Percentiles rank a stretch among this genome's conserved stretches.
Conservation (phyloP, 2,797 vertebrate genomes). For the Coendou prehensilis region DNA sequence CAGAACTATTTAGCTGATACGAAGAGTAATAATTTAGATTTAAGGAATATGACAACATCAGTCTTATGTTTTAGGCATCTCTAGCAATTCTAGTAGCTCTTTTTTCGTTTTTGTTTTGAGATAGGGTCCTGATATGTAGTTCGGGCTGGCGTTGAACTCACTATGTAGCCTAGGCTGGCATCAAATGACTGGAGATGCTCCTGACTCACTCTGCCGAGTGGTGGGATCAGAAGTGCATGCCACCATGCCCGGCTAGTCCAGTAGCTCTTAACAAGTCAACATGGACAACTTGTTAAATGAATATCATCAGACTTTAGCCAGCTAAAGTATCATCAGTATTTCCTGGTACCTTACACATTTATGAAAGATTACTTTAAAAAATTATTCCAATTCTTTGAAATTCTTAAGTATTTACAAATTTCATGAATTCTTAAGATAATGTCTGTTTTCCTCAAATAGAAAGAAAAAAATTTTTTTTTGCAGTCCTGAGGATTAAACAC, state of each 20-base stretch:
- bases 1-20: neutral
- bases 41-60: neutral
- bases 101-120: neutral
- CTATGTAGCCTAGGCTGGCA: neutral
- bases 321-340: neutral
- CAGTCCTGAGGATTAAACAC: neutral
- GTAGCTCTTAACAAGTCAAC: neutral
- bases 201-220: neutral
- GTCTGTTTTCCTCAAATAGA: neutral
- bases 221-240: neutral
- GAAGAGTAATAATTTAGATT: neutral
- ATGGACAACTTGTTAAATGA: neutral
- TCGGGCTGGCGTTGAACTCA: neutral
- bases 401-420: neutral
- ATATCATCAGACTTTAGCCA: neutral
- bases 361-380: neutral
- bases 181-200: neutral
- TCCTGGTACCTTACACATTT: neutral
- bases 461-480: neutral
- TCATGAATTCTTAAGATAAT: neutral
- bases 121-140: neutral
- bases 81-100: neutral
- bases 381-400: neutral
- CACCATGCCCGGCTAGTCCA: neutral
- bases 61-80: neutral